Conservation (phyloP, 2,113 vertebrate genomes). For the Pristiophorus japonicus region DNA sequence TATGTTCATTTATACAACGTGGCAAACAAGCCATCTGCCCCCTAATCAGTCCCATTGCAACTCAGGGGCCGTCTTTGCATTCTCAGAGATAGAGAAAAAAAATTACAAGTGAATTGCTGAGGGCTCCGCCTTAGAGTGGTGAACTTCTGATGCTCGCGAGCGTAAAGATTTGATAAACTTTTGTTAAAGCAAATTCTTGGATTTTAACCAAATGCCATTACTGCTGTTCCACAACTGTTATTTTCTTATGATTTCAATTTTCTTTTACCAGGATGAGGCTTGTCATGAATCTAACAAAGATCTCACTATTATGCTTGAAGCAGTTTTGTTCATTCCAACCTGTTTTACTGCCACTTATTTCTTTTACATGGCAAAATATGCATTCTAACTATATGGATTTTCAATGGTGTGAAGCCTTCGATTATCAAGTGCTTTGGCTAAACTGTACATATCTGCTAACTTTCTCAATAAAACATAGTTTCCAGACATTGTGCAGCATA, state of each 20-base stretch:
- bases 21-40: conserved; percentile 32
- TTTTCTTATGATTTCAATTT: background rate
- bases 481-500: background rate
- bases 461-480: background rate
- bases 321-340: background rate
- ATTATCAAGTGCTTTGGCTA: background rate
- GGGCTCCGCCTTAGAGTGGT: background rate
- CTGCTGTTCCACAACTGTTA: background rate
- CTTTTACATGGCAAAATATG: background rate
- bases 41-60: conserved; percentile 17
- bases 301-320: background rate
- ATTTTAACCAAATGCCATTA: conserved; percentile 7
- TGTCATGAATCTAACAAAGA: background rate
- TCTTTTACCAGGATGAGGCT: background rate
- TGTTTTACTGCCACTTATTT: background rate
- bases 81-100: background rate
- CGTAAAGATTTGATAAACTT: conserved; percentile 6
- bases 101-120: background rate
- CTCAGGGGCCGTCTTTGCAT: background rate
- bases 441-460: background rate
- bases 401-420: background rate
- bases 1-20: conserved; percentile 33
- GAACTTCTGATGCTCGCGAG: background rate
- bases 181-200: background rate
- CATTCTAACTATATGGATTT: background rate